Percentiles rank a stretch among this genome's conserved stretches.
Evolutionary conservation across 2,113 vertebrate genomes (phyloP).

Genomic region (Parotia lawesii): DNA sequence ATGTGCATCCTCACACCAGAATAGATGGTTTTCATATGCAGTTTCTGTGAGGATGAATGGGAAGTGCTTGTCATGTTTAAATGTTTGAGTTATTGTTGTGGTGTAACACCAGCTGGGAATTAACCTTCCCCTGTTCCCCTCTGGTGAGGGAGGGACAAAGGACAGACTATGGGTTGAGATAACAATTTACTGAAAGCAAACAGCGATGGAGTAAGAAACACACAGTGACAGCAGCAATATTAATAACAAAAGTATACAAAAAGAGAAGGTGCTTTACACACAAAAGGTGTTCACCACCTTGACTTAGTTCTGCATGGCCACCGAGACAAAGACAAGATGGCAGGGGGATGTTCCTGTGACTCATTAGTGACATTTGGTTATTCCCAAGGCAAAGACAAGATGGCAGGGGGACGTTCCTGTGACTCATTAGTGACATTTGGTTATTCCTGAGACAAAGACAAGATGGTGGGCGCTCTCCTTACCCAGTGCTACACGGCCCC

Average conservation of each 20-base stretch:
- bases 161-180: not conserved
- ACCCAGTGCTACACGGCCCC: not conserved
- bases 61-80: not conserved
- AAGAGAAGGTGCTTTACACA: not conserved
- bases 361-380: no score
- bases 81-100: not conserved
- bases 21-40: not conserved
- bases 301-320: not conserved
- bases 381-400: not conserved
- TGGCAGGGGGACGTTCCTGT: not conserved
- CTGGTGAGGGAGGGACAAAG: not conserved
- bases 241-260: not conserved
- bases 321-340: not conserved
- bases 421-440: no score
- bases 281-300: not conserved
- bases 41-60: not conserved
- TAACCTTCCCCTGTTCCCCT: not conserved
- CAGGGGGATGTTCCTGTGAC: rapidly evolving
- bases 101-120: not conserved
- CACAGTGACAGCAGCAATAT: not conserved
- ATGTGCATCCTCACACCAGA: not conserved
- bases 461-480: not conserved
- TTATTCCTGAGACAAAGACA: not conserved
- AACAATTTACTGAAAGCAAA: not conserved
- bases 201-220: not conserved